A percentile compares a stretch with the other conserved stretches of the same genome.
Evolutionary conservation across 1,140 invertebrate species (phyloP).

Genomic region (Pantala flavescens): DNA sequence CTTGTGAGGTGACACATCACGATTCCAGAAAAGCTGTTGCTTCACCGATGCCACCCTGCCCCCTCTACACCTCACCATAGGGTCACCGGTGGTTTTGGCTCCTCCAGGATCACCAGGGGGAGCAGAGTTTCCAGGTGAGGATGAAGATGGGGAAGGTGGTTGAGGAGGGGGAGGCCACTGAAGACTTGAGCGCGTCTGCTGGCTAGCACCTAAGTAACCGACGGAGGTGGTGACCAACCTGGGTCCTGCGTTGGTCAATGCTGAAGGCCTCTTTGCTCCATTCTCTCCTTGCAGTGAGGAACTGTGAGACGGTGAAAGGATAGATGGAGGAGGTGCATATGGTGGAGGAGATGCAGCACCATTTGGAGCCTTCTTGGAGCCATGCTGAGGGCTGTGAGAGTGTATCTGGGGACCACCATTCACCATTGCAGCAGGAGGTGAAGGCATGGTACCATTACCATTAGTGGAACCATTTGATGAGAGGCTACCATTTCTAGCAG

Average conservation of each 20-base stretch:
- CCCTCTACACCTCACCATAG: not conserved
- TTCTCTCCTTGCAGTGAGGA: not conserved
- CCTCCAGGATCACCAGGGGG: not conserved
- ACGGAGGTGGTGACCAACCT: conserved; percentile 45
- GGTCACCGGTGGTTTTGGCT: not conserved
- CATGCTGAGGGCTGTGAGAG: not conserved
- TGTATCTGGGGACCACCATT: not conserved
- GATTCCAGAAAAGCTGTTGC: not conserved
- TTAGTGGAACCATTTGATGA: not conserved
- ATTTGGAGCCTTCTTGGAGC: not conserved
- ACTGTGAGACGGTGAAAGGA: not conserved
- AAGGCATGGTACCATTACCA: not conserved
- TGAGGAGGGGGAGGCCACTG: not conserved
- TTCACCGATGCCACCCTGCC: not conserved
- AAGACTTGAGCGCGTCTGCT: not conserved
- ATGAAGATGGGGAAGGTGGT: not conserved
- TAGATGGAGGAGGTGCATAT: not conserved
- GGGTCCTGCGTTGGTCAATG: conserved; percentile 30
- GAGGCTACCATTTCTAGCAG: conserved; percentile 19
- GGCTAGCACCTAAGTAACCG: conserved; percentile 34
- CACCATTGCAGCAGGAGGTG: not conserved
- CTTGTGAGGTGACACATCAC: conserved; percentile 49
- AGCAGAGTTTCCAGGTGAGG: not conserved
- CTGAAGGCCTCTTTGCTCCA: not conserved
- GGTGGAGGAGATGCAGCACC: not conserved